phyloP scores from a whole-genome alignment of 1,140 invertebrate species.

The Zaprionus ornatus region DNA sequence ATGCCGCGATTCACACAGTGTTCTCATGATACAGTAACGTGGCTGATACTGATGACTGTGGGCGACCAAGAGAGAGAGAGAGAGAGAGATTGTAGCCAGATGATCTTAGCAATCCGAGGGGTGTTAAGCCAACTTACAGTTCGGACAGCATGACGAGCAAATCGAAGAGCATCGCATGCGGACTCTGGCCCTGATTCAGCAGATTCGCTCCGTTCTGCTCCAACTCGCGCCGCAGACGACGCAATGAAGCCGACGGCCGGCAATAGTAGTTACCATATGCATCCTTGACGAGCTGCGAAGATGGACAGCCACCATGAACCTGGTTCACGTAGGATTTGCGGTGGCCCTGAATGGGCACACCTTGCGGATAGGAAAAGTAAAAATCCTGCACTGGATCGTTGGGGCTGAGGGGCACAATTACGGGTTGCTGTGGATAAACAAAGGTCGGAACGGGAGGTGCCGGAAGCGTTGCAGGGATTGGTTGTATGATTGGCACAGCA shows the following conservation, averaged over 20 bases:
- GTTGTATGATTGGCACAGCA: conserved; percentile 3
- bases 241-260: conserved; percentile 28
- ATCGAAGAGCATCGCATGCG: conserved; percentile 64
- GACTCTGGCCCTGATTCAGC: conserved; percentile 41
- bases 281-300: conserved; percentile 58
- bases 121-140: conserved; percentile 50
- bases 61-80: background rate
- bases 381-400: conserved; percentile 64
- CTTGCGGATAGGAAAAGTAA: conserved; percentile 58
- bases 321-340: conserved; percentile 52
- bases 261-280: conserved; percentile 64
- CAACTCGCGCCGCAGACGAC: conserved; percentile 48
- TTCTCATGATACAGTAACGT: conserved; percentile 87
- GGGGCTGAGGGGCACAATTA: conserved; percentile 58
- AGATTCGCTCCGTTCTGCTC: conserved; percentile 38
- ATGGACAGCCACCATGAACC: conserved; percentile 51
- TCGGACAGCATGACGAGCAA: conserved; percentile 49
- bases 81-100: background rate
- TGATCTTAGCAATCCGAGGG: background rate
- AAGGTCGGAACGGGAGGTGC: background rate
- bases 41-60: conserved; percentile 87
- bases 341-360: conserved; percentile 29
- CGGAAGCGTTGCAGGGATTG: background rate
- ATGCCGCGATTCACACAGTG: conserved; percentile 88
- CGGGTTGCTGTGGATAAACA: conserved; percentile 30